Percentiles rank a stretch among this genome's conserved stretches.
These are phyloP conservation scores for Chondrilla cf. caribensis DNA, from an alignment of 37 sponge, comb jelly and placozoan species.

Conservation along the genomic window DNA sequence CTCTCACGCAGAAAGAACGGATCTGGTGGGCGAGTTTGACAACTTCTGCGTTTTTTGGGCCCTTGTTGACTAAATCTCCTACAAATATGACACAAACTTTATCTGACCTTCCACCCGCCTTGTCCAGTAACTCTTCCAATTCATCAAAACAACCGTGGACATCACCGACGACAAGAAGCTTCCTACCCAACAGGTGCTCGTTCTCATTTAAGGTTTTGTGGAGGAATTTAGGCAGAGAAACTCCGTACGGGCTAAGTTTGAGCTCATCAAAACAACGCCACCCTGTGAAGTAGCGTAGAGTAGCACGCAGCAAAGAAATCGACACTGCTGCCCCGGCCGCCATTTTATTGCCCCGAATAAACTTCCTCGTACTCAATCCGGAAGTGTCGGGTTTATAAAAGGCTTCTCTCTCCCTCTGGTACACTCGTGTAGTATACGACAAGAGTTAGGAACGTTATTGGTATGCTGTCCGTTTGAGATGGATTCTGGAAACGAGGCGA, in stretches of 20 bases:
- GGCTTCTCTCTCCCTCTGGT: no score
- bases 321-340: not conserved
- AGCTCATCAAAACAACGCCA: slow-evolving; percentile 4
- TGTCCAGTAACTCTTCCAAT: slow-evolving; percentile 57
- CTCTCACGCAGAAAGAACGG: slow-evolving; percentile 62
- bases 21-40: slow-evolving; percentile 44
- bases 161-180: slow-evolving; percentile 69
- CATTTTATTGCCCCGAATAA: not conserved
- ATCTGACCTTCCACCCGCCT: slow-evolving; percentile 10
- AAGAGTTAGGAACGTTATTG: no score
- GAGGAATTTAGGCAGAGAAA: slow-evolving; percentile 37
- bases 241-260: slow-evolving; percentile 53
- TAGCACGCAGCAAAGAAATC: not conserved
- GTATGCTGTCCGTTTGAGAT: no score
- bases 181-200: slow-evolving; percentile 46
- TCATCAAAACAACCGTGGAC: slow-evolving; percentile 89
- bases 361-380: not conserved
- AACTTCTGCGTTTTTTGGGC: slow-evolving; percentile 67
- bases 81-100: slow-evolving; percentile 59
- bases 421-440: no score
- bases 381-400: no score
- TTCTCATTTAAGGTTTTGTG: slow-evolving; percentile 47
- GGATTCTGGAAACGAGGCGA: no score
- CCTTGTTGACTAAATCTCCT: slow-evolving; percentile 84
- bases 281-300: not conserved